Evolutionary conservation across 2,113 vertebrate species (phyloP).

Genomic region (Xiphophorus maculatus): DNA sequence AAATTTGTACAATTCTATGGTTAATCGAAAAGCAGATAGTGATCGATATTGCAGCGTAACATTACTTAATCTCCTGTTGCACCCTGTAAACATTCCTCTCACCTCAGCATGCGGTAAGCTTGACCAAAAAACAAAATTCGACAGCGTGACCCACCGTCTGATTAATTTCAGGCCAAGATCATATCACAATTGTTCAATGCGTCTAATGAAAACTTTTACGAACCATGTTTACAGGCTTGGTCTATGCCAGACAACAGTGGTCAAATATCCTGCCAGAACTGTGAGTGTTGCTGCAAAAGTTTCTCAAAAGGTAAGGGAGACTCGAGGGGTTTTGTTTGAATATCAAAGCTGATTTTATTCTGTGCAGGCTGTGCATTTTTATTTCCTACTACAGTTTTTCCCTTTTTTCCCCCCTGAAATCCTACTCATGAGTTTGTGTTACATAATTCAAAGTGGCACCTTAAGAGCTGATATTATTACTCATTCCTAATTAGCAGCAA

Average conservation of each 20-base stretch:
- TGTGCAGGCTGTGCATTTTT: not conserved
- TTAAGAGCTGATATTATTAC: not conserved
- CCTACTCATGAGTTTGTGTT: not conserved
- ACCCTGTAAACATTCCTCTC: not conserved
- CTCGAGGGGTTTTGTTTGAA: not conserved
- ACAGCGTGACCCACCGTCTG: not conserved
- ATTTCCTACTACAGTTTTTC: not conserved
- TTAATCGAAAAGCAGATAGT: too few species aligned
- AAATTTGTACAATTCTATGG: too few species aligned
- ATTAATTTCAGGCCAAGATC: not conserved
- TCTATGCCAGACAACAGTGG: not conserved
- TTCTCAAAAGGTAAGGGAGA: not conserved
- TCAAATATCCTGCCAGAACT: not conserved
- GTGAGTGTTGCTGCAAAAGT: not conserved
- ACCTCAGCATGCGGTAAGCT: not conserved
- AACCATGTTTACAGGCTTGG: too few species aligned
- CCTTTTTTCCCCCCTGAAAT: not conserved
- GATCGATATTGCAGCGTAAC: too few species aligned
- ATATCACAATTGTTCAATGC: not conserved
- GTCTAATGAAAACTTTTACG: too few species aligned
- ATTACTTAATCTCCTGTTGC: not conserved
- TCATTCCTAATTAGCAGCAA: slow-evolving; percentile 9
- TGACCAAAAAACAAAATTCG: not conserved
- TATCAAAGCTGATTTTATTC: not conserved
- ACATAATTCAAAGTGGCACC: not conserved